Base-by-base conservation (phyloP, 2,888 invertebrate genomes). In the Venusia cambrica region DNA sequence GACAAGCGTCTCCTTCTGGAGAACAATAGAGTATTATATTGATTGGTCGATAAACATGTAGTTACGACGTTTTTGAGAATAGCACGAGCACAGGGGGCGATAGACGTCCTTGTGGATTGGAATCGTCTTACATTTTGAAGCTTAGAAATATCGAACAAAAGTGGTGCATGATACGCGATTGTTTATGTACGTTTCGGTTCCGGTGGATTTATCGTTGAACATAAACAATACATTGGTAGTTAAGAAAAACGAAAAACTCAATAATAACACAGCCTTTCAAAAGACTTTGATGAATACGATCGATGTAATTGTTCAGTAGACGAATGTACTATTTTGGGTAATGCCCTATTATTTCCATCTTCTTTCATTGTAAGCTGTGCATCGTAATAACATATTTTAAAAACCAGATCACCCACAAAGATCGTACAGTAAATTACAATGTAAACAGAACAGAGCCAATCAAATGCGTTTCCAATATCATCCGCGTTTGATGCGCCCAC, bases 51-150 rank as follows among this genome's bases (percentile, higher is more conserved):
- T 37, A 34, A 46, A 44, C 44, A 36, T 50, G 61, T 41, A 51
- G 59, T 69, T 66, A 43, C 43, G 57, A 54, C 60, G 44, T 70
- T 69, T 52, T 46, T 25, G 34, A 28, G 42, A 36, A 6, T 26
- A 38, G 32, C 32, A 27, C 12, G 32, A 47, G 38, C 36, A 40
- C 42, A 40, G 45, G 50, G 56, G 54, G 54, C 54, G 52, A 60
- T 53, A 54, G 49, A 56, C 60, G 62, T 66, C 60, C 62, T 69
- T 63, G 60, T 55, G 62, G 57, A 62, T 62, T 54, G 53, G 57
- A 73, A 54, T 64, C 68, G 61, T 64, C 62, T 71, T 72, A 70
- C 65, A 70, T 74, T 73, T 71, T 68, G 64, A 53, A 56, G 62
- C 59, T 65, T 64, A 59, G 61, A 51, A 60, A 63, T 62, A 69